Base-by-base conservation (phyloP, 2,888 invertebrate species). In the Cerceris ruficornis region DNA sequence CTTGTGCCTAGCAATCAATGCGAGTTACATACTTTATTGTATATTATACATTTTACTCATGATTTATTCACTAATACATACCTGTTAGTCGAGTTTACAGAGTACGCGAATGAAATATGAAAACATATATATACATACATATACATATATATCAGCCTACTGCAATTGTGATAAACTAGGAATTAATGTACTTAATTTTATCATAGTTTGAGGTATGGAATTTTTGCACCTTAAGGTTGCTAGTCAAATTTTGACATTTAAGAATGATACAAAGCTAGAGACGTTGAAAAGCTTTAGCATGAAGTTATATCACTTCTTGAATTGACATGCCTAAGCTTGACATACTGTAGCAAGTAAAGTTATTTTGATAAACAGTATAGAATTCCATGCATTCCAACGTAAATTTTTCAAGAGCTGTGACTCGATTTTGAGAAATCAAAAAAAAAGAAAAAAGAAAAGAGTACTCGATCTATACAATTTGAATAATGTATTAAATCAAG, bases 111-210 rank as follows among this genome's bases (percentile, higher is more conserved):
- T 75, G 79, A 76, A 78, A 83, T 78, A 80, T 55, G 69, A 75
- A 81, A 75, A 82, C 84, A 84, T 80, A 28, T 28, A 28, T 28
- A 28, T 28, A 28, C 4, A 28, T 28, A 28, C 4, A 28, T 4
- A 4, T 28, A 28, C 28, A 28, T 77, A 79, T 77, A 76, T 70
- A 85, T 82, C 75, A 83, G 87, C 86, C 88, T 89, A 87, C 84
- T 82, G 84, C 83, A 83, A 86, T 88, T 91, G 91, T 91, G 91
- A 91, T 90, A 91, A 89, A 87, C 70, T 87, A 90, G 88, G 74
- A 85, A 86, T 85, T 83, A 87, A 87, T 86, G 91, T 91, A 91
- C 90, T 91, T 91, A 90, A 89, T 84, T 84, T 84, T 86, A 86
- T 42, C 65, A 39, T 82, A 82, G 75, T 77, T 85, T 67, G 57